phyloP scores from a whole-genome alignment of 1,140 invertebrate genomes.

The Drosophila bocki region DNA sequence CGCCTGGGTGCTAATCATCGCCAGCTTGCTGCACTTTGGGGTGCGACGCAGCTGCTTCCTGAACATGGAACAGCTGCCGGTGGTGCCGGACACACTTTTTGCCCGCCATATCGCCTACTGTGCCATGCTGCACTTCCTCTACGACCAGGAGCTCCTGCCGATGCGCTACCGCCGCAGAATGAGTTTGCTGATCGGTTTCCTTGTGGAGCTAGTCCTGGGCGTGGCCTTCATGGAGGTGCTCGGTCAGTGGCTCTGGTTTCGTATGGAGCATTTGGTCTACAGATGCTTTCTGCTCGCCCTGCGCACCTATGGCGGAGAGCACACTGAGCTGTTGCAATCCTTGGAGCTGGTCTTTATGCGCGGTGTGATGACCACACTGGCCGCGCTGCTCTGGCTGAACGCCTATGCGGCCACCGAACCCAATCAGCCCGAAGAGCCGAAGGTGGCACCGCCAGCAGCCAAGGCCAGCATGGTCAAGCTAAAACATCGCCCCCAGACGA shows the following conservation, averaged over 20 bases:
- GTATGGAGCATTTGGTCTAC: constrained; percentile 15
- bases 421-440: neutral
- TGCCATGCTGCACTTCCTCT: constrained; percentile 39
- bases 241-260: constrained; percentile 39
- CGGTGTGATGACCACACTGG: constrained; percentile 28
- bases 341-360: constrained; percentile 33
- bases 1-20: constrained; percentile 23
- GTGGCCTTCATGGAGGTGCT: constrained; percentile 48
- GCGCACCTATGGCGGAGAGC: neutral
- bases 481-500: neutral
- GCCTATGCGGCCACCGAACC: constrained; percentile 43
- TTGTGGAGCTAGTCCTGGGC: constrained; percentile 35
- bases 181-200: constrained; percentile 21
- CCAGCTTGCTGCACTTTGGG: constrained; percentile 31
- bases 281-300: neutral
- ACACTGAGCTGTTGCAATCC: neutral
- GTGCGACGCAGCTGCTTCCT: constrained; percentile 30
- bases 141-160: constrained; percentile 37
- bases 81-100: constrained; percentile 16
- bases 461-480: neutral
- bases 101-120: constrained; percentile 42
- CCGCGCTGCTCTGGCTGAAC: constrained; percentile 31
- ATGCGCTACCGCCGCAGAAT: constrained; percentile 19
- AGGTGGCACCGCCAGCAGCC: neutral
- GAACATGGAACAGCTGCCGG: constrained; percentile 10